Evolutionary conservation across 2,797 vertebrate genomes (phyloP), one percentile per base, ranked within the genome.

Genomic region (Menidia menidia): DNA sequence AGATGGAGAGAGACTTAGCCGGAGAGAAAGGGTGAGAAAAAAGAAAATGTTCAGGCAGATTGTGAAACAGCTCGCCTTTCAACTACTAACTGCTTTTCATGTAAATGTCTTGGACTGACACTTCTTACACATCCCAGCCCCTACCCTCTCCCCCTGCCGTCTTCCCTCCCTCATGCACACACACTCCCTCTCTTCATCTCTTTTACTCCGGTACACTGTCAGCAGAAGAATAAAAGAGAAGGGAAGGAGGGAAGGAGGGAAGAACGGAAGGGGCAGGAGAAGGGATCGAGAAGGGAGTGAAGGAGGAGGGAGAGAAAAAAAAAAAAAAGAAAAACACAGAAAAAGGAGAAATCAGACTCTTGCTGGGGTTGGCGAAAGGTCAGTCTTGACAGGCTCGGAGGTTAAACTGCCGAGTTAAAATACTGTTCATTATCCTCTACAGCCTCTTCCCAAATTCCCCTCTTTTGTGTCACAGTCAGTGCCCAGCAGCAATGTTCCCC

Each of bases 331-430:
- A 52, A 83, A 75, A 92, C 30, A 59, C 73, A 81, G 71, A 89
- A 88, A 93, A 92, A 87, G 94, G 94, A 96, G 96, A 96, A 97
- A 97, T 96, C 95, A 96, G 95, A 95, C 96, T 97, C 96, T 97
- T 94, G 91, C 94, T 88, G 96, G 96, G 97, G 97, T 98, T 98
- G 97, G 95, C 94, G 94, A 98, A 98, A 99, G 98, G 98, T 98
- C 98, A 99, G 92, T 90, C 87, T 94, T 98, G 97, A 98, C 97
- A 98, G 96, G 95, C 97, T 95, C 56, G 82, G 96, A 97, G 97
- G 97, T 98, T 98, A 98, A 99, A 98, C 96, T 97, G 96, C 96
- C 88, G 95, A 97, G 95, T 97, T 97, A 99, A 99, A 99, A 98
- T 98, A 97, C 96, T 98, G 96, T 97, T 97, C 96, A 97, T 98